Conservation (phyloP, 2,113 vertebrate genomes). For the Lonchura striata region DNA sequence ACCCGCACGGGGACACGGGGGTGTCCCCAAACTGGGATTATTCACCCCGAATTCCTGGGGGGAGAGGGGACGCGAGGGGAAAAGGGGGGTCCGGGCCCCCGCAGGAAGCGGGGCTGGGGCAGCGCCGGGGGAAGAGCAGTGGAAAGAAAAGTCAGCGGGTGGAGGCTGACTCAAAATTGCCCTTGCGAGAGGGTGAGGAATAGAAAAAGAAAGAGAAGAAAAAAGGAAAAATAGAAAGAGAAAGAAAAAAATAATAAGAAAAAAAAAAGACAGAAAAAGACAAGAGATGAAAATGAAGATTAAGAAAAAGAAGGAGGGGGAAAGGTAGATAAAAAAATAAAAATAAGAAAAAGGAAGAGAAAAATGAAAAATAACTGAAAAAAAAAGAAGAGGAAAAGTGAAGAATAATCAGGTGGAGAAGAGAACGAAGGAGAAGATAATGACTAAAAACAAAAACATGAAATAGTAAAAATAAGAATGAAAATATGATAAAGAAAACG, state of each 20-base stretch:
- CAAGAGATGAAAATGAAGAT: not conserved
- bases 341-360: too few species aligned
- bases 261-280: not conserved
- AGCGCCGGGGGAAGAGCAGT: not conserved
- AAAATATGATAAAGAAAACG: not conserved
- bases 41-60: fast-evolving
- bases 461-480: not conserved
- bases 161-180: slow-evolving; percentile 11
- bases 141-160: not conserved
- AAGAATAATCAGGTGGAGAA: too few species aligned
- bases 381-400: not conserved
- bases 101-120: not conserved
- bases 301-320: not conserved
- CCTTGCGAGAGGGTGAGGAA: not conserved
- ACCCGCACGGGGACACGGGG: fast-evolving
- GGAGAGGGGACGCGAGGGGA: not conserved
- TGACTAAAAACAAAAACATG: not conserved
- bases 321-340: too few species aligned
- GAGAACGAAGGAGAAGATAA: not conserved
- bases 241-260: not conserved
- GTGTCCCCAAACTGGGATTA: fast-evolving
- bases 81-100: too few species aligned
- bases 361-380: too few species aligned
- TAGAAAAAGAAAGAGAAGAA: not conserved
- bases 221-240: not conserved